Evolutionary conservation across 2,888 invertebrate species (phyloP).

Genomic region (Lottia scabra): DNA sequence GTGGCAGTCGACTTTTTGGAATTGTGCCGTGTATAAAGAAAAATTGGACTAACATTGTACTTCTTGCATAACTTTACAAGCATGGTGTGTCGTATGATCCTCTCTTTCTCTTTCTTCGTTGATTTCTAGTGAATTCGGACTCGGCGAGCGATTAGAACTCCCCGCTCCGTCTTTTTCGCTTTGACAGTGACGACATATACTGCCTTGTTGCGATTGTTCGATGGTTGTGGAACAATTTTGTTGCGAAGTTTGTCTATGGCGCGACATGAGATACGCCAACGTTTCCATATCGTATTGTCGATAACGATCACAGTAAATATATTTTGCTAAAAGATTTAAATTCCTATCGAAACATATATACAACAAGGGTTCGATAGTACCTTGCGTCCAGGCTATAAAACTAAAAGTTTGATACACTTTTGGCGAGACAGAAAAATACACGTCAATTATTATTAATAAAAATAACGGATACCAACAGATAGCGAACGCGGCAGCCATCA

Average conservation of each 20-base stretch:
- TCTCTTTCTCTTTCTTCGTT: neutral
- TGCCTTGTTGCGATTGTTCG: constrained; percentile 6
- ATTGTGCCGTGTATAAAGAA: too few relatives aligned
- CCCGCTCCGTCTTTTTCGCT: neutral
- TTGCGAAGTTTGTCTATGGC: constrained; percentile 19
- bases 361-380: constrained; percentile 65
- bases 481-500: constrained; percentile 60
- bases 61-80: neutral
- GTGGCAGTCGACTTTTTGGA: too few relatives aligned
- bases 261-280: constrained; percentile 47
- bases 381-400: constrained; percentile 68
- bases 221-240: constrained; percentile 10
- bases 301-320: constrained; percentile 55
- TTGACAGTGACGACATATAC: constrained; percentile 2
- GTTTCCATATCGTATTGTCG: constrained; percentile 41
- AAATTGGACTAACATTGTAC: neutral
- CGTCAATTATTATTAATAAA: constrained; percentile 64
- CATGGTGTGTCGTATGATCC: neutral
- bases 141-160: neutral
- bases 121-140: neutral
- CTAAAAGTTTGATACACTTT: constrained; percentile 67
- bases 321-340: constrained; percentile 57
- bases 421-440: constrained; percentile 61
- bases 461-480: constrained; percentile 69
- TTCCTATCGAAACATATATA: constrained; percentile 67